A percentile compares a stretch with the other conserved stretches of the same genome.
These are phyloP conservation scores for Chloroceryle amazona DNA, from an alignment of 2,797 vertebrate genomes.

Conservation along the genomic window DNA sequence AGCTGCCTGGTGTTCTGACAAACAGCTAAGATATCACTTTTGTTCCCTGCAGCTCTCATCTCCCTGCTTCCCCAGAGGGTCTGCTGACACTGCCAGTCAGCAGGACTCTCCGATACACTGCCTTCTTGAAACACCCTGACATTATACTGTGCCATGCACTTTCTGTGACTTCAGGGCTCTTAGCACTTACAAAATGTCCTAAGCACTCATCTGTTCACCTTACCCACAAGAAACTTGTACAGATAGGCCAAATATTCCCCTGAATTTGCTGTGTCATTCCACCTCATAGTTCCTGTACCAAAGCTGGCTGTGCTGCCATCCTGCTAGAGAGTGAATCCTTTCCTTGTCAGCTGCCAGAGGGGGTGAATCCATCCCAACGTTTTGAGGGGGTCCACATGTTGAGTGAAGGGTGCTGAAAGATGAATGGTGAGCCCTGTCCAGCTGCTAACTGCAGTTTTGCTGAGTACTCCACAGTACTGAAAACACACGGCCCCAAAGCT, in stretches of 20 bases:
- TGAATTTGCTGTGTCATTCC: neutral
- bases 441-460: neutral
- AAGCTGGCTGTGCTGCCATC: neutral
- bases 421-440: neutral
- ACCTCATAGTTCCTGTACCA: neutral
- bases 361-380: rapidly evolving
- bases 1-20: neutral
- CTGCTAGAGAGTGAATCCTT: neutral
- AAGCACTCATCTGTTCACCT: neutral
- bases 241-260: neutral
- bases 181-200: neutral
- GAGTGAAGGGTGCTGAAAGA: neutral
- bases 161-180: neutral
- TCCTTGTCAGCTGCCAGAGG: neutral
- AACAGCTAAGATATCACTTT: neutral
- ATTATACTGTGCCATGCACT: neutral
- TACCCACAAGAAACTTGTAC: neutral
- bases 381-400: rapidly evolving
- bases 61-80: neutral
- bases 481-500: rapidly evolving
- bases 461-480: neutral
- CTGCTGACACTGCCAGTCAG: neutral
- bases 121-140: neutral
- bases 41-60: neutral
- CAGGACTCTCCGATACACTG: neutral